These are phyloP conservation scores for Acrossocheilus wenchowensis DNA, from an alignment of 2,797 vertebrate genomes.

Conservation along the genomic window DNA sequence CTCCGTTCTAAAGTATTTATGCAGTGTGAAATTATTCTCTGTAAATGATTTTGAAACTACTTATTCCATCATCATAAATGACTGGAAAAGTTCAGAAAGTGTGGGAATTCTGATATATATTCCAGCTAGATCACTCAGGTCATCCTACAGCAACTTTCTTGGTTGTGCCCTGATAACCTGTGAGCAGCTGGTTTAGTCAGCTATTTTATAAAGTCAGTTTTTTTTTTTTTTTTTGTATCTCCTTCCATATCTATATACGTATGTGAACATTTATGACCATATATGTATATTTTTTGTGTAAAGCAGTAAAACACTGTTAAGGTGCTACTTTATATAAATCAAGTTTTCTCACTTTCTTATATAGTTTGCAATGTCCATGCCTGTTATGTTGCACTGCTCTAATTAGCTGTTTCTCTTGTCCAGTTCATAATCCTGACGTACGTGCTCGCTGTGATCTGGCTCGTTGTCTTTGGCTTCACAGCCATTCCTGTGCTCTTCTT, in stretches of 20 bases:
- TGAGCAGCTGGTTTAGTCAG: not conserved
- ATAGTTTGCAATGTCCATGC: not conserved
- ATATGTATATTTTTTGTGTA: not conserved
- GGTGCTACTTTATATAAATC: not conserved
- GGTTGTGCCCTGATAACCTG: not conserved
- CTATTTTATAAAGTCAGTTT: not conserved
- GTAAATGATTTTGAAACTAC: not conserved
- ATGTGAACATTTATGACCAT: not conserved
- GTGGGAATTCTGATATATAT: not conserved
- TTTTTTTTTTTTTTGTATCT: not conserved
- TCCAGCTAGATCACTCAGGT: not conserved
- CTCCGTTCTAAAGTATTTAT: not conserved
- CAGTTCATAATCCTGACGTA: slow-evolving; percentile 97
- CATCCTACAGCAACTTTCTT: not conserved
- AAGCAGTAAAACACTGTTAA: not conserved
- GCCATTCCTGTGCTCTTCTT: slow-evolving; percentile 95
- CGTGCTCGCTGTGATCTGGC: slow-evolving; percentile 91
- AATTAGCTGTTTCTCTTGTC: slow-evolving; percentile 53
- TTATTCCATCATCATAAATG: not conserved
- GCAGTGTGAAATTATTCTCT: not conserved
- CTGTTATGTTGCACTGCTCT: not conserved
- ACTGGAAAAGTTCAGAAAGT: not conserved
- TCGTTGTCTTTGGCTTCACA: slow-evolving; percentile 90
- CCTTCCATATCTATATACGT: not conserved
- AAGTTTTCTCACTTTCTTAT: not conserved